Evolutionary conservation across 2,888 invertebrate genomes (phyloP), one percentile per base, ranked within the genome.

Genomic region (Fabriciana adippe): DNA sequence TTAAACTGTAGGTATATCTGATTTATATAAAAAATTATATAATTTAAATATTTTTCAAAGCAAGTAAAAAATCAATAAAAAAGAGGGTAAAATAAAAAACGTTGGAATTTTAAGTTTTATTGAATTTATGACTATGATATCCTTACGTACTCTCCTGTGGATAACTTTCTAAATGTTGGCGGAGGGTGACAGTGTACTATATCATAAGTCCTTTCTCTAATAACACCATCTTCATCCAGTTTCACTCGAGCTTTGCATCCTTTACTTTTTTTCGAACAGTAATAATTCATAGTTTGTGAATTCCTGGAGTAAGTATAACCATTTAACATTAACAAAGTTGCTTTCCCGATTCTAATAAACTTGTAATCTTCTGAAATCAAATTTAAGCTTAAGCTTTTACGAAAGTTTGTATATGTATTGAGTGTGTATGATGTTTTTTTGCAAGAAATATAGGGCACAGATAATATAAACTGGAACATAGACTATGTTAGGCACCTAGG

Each of bases 121-220:
- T 26, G 48, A 55, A 48, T 18, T 16, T 11, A 55, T 21, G n/a
- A 14, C 1, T 16, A 41, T 11, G 50, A 70, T 60, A 73, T n/a
- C 63, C 68, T 73, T 3, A 71, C 26, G 67, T 69, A 74, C 21
- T 64, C 31, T 31, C 75, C 75, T 5, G 72, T 63, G 0, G 69
- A 21, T 18, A 64, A 57, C 31, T 47, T 59, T 14, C 54, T 26
- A 63, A 72, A 76, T 21, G 54, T 60, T 2, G 74, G 71, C 15
- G 71, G 73, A 2, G 70, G 64, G 35, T 74, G 74, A 15, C 51
- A 54, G 48, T 74, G 74, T 0, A 16, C n/a, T 11, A 21, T 35
- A 60, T 61, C 51, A 0, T 61, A 50, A 6, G 26, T 50, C 8
- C 35, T 53, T 26, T 50, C 14, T 51, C 55, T 45, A 14, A 69